phyloP scores from a whole-genome alignment of 1,140 invertebrate genomes.

The silkworm (Bombyx mori) region DNA sequence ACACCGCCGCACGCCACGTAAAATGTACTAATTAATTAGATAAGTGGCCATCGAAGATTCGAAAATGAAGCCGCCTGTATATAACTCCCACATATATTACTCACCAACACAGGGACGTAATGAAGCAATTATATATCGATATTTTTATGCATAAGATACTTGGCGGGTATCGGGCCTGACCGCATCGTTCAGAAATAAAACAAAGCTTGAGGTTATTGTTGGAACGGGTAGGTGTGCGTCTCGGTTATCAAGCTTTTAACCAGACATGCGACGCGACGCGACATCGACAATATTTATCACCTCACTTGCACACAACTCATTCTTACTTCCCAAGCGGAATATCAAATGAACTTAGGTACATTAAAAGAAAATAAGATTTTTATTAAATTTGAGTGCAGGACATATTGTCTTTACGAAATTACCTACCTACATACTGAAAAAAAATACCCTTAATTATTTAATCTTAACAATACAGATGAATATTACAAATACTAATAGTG shows the following conservation, averaged over 20 bases:
- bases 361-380: too few species aligned
- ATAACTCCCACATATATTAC: constrained; percentile 69
- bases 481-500: background rate
- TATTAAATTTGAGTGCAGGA: too few species aligned
- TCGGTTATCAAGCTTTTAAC: constrained; percentile 70
- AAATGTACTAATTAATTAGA: constrained; percentile 11
- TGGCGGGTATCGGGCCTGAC: constrained; percentile 57
- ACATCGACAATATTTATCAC: constrained; percentile 67
- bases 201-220: constrained; percentile 64
- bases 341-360: constrained; percentile 25
- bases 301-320: constrained; percentile 65
- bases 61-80: constrained; percentile 48
- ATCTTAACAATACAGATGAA: background rate
- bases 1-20: too few species aligned
- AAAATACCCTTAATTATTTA: too few species aligned
- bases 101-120: constrained; percentile 69
- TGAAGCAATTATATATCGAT: constrained; percentile 72
- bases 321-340: constrained; percentile 58
- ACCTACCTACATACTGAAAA: too few species aligned
- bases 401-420: too few species aligned
- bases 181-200: constrained; percentile 58
- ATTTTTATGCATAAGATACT: constrained; percentile 71
- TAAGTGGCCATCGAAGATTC: constrained; percentile 3
- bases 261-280: constrained; percentile 62
- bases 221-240: constrained; percentile 58